Evolutionary conservation across 2,797 vertebrate species (phyloP).

Genomic region (Pangasius larnaudii): DNA sequence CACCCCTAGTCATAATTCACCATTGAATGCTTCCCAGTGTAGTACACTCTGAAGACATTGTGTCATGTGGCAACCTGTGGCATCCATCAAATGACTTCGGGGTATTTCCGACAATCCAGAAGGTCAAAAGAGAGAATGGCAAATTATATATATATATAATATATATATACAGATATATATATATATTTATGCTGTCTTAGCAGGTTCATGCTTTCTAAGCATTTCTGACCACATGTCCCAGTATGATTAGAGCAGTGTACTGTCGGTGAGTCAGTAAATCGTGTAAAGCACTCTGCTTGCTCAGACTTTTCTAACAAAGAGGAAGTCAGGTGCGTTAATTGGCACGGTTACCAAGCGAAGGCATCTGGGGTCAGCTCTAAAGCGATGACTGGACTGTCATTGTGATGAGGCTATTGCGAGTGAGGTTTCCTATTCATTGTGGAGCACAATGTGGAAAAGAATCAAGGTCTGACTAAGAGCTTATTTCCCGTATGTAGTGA

Average conservation of each 20-base stretch:
- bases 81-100: not conserved
- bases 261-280: not conserved
- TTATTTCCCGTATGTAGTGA: not conserved
- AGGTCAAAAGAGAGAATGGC: not conserved
- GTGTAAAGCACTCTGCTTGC: conserved; percentile 9
- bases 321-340: conserved; percentile 30
- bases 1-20: not conserved
- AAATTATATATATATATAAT: not conserved
- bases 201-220: not conserved
- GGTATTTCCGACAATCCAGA: not conserved
- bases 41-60: not conserved
- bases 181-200: not conserved
- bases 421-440: not conserved
- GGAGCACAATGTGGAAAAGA: not conserved
- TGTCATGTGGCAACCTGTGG: not conserved
- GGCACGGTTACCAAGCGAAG: conserved; percentile 25
- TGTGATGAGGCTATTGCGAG: conserved; percentile 27
- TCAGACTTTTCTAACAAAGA: conserved; percentile 40
- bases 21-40: not conserved
- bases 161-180: too few species aligned
- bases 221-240: not conserved
- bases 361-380: conserved; percentile 38
- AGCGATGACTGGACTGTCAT: conserved; percentile 40
- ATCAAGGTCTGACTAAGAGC: not conserved
- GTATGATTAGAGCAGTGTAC: not conserved